Percentiles rank a stretch among this genome's conserved stretches.
These are phyloP conservation scores for Dascyllus trimaculatus DNA, from an alignment of 2,113 vertebrate species.

Conservation along the genomic window DNA sequence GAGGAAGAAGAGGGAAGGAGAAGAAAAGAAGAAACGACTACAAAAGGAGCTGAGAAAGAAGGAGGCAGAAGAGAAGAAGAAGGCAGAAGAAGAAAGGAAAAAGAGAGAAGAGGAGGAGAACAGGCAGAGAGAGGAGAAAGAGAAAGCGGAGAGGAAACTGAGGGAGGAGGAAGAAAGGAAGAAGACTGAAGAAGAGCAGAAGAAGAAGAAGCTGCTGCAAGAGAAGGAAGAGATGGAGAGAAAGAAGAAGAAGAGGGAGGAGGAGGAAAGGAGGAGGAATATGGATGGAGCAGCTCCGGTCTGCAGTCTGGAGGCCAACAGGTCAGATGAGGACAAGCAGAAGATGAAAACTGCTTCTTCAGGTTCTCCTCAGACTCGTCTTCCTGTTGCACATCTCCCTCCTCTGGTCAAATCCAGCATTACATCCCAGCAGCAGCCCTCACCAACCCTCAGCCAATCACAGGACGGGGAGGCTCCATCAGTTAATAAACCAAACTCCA, in stretches of 20 bases:
- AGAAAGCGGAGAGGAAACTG: constrained; percentile 9
- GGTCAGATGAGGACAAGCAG: constrained; percentile 79
- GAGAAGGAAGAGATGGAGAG: constrained; percentile 5
- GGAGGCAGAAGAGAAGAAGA: constrained; percentile 20
- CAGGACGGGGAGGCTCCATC: constrained; percentile 28
- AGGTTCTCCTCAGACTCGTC: neutral
- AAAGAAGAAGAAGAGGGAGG: constrained; percentile 11
- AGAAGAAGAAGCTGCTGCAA: neutral
- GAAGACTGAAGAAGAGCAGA: constrained; percentile 29
- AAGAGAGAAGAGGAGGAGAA: constrained; percentile 2
- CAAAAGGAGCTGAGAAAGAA: constrained; percentile 12
- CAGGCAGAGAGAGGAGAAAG: constrained; percentile 13
- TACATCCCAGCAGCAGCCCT: constrained; percentile 12
- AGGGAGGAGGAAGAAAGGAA: constrained; percentile 17
- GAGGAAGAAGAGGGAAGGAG: neutral
- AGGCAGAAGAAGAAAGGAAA: constrained; percentile 1
- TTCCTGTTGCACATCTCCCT: constrained; percentile 37
- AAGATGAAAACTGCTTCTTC: constrained; percentile 61
- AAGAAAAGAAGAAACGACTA: neutral
- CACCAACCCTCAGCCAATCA: constrained; percentile 33
- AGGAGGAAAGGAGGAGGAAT: constrained; percentile 12
- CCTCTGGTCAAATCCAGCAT: constrained; percentile 16
- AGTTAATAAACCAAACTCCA: constrained; percentile 7
- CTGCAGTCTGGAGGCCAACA: constrained; percentile 60
- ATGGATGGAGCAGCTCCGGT: neutral